Evolutionary conservation across 2,888 invertebrate species (phyloP), one percentile per base, ranked within the genome.

Genomic region (Synergus umbraculus): DNA sequence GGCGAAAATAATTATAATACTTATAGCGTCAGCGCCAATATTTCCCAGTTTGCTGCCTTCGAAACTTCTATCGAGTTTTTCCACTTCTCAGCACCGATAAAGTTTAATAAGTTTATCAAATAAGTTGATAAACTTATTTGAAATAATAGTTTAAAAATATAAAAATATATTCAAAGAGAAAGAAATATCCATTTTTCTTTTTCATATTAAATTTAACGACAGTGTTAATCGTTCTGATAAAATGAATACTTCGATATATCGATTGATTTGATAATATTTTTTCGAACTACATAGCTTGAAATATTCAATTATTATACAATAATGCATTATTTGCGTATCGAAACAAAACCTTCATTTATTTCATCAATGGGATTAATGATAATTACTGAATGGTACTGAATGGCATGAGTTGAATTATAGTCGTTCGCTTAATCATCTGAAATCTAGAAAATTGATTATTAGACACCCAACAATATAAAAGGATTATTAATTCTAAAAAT

Each of bases 1-100:
- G 41, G 41, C 43, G 66, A 66, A 66, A 66, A 66, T 66, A 66
- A 66, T 66, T 66, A 66, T 66, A 43, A 43, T n/a, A 29, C 22
- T 29, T 29, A 18, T 43, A 43, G 37, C 43, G 43, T 43, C 12
- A 43, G 4, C 37, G 10, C n/a, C 10, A 41, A 66, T 66, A 66
- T 66, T 66, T 18, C 41, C 18, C 18, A 64, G 64, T 41, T 15
- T 66, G 2, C 43, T 66, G 43, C 66, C n/a, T 66, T 43, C 10
- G n/a, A 66, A 66, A 66, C 43, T 66, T 66, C 43, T 66, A 66
- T 66, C 41, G 43, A 66, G 10, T 66, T 43, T 66, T 43, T 8
- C n/a, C n/a, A 41, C n/a, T 66, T 43, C 15, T 9, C n/a, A 41
- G n/a, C n/a, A 10, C 41, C 37, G 43, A 43, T 66, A 66, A 15